These are phyloP conservation scores for Drosophila gaucha DNA, from an alignment of 2,888 invertebrate genomes.

Conservation along the genomic window DNA sequence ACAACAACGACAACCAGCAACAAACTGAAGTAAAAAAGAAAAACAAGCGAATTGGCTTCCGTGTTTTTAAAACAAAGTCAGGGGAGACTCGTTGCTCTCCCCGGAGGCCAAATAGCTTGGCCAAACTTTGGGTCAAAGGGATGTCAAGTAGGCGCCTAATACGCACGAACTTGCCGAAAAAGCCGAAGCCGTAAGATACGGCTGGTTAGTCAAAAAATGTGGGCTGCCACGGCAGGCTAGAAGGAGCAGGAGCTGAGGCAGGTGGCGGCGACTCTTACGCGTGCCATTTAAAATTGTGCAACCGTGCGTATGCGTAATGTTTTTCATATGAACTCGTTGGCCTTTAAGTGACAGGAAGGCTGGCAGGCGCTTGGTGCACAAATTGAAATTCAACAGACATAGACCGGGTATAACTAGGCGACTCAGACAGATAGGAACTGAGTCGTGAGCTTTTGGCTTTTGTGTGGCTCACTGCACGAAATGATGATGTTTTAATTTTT, in stretches of 20 bases:
- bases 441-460: conserved; percentile 57
- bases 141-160: conserved; percentile 73
- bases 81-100: conserved; percentile 27
- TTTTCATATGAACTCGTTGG: conserved; percentile 73
- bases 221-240: conserved; percentile 64
- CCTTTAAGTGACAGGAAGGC: conserved; percentile 61
- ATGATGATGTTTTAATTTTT: conserved; percentile 80
- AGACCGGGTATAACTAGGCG: conserved; percentile 45
- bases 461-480: conserved; percentile 73
- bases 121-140: conserved; percentile 68
- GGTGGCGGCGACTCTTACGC: conserved; percentile 57
- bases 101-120: conserved; percentile 49
- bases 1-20: conserved; percentile 20
- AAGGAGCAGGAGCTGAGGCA: background rate
- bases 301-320: conserved; percentile 79
- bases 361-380: conserved; percentile 36
- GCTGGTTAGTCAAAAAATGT: conserved; percentile 73
- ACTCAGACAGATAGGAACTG: conserved; percentile 46
- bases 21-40: conserved; percentile 20
- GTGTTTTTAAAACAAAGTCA: conserved; percentile 58
- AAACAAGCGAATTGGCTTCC: conserved; percentile 54
- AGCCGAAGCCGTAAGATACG: conserved; percentile 55
- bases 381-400: conserved; percentile 76
- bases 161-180: conserved; percentile 55
- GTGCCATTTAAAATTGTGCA: conserved; percentile 80